phyloP scores from a whole-genome alignment of 2,888 invertebrate genomes.

The Seladonia tumulorum region DNA sequence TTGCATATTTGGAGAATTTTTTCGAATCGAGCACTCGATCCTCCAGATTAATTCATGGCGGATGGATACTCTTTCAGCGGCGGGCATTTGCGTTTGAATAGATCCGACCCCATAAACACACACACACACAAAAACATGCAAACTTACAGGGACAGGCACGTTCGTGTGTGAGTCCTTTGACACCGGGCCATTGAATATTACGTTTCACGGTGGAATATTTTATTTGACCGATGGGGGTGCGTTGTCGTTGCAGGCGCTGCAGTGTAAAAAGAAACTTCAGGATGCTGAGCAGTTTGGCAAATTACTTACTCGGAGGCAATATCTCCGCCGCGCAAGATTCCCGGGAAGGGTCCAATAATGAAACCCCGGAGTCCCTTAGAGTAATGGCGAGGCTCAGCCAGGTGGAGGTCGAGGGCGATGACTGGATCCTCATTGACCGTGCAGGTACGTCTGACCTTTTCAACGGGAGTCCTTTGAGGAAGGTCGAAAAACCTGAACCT shows the following conservation, averaged over 20 bases:
- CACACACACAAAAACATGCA: too few species aligned
- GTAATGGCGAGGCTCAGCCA: conserved; percentile 77
- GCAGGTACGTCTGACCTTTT: conserved; percentile 69
- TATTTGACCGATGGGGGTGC: background rate
- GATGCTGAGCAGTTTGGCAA: conserved; percentile 80
- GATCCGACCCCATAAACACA: background rate
- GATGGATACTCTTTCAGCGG: background rate
- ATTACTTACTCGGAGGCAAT: conserved; percentile 77
- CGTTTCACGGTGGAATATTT: background rate
- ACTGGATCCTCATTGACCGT: conserved; percentile 81
- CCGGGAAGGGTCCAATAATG: conserved; percentile 62
- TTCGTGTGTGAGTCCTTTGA: background rate
- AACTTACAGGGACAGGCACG: background rate
- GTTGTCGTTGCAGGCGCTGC: conserved; percentile 56
- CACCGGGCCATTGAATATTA: background rate
- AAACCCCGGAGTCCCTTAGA: conserved; percentile 68
- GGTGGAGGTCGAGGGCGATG: conserved; percentile 80
- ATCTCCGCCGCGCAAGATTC: conserved; percentile 72
- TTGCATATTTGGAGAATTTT: background rate
- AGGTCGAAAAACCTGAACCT: background rate
- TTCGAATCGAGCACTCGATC: background rate
- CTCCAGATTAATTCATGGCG: background rate
- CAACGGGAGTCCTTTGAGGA: background rate
- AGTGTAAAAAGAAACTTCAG: conserved; percentile 59
- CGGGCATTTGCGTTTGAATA: background rate